Base-by-base conservation (phyloP, 2,888 invertebrate genomes). In the Germaria angustata region DNA sequence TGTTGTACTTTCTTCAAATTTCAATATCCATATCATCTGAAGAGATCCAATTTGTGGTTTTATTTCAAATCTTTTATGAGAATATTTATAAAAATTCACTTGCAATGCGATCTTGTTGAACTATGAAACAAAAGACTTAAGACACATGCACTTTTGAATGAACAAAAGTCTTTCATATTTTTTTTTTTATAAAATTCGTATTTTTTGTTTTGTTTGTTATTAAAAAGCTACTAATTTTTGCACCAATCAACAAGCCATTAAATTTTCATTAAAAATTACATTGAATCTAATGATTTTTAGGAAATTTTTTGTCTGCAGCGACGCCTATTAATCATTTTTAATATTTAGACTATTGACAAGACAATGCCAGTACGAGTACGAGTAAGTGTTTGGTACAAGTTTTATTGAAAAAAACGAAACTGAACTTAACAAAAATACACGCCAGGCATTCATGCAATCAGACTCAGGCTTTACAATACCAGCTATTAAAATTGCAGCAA, bases 341-440 rank as follows among this genome's bases (percentile, higher is more conserved):
- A 36, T 53, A 63, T 68, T 75, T 49, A 36, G 59, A 17, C n/a
- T 49, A 63, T 46, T 81, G 72, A 66, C 72, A 72, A 80, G 63
- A 76, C 76, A 76, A 73, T 80, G 68, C 68, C 61, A 75, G 61
- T 11, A 39, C 72, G 71, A 76, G 69, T 80, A 63, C 68, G 55
- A 75, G 61, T 11, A 39, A 76, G 71, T 81, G 75, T 72, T 76
- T 76, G 46, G 51, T 61, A 71, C 72, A 44, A 71, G 46, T 9
- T 41, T 59, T 51, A 36, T 36, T 44, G 28, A n/a, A 49, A 39
- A 13, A 72, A 66, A 63, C 6, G 17, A 80, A 76, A 49, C 15
- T 59, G 46, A 59, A 57, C 63, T 39, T 51, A 32, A 69, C 4
- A 28, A 28, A 28, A 28, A 28, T 34, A 41, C 15, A 65, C 69